Conservation (phyloP, 2,797 vertebrate species). For the Poecilia gillii region DNA sequence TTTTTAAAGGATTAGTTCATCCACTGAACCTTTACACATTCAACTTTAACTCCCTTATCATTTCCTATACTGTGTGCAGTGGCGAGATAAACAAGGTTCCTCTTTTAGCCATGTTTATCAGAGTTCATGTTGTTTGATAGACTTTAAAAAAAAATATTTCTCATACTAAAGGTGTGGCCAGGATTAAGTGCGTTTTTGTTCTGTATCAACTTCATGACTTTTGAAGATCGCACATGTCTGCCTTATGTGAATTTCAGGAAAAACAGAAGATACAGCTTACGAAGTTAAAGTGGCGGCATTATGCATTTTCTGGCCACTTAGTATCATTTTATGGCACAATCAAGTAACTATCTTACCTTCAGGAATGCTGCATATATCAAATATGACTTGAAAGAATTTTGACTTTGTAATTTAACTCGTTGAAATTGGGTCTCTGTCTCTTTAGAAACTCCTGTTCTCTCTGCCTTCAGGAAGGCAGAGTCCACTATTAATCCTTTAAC, state of each 20-base stretch:
- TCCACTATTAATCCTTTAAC: too few relatives aligned
- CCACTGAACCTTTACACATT: too few relatives aligned
- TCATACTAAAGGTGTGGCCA: background rate
- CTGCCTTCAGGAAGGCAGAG: too few relatives aligned
- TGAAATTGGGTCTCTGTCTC: too few relatives aligned
- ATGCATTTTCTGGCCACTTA: too few relatives aligned
- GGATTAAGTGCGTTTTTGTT: background rate
- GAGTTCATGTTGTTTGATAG: background rate
- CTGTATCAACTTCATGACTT: background rate
- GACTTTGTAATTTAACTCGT: too few relatives aligned
- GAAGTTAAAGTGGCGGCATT: background rate
- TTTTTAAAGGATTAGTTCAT: too few relatives aligned
- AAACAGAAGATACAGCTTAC: background rate
- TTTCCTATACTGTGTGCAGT: background rate
- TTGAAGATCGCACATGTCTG: background rate
- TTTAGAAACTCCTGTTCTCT: too few relatives aligned
- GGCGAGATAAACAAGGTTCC: background rate
- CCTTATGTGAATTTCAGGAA: background rate
- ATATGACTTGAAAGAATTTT: too few relatives aligned
- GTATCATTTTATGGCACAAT: too few relatives aligned
- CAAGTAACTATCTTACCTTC: too few relatives aligned
- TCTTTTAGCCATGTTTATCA: background rate
- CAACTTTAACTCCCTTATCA: background rate
- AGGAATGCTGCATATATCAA: too few relatives aligned
- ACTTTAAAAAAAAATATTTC: background rate